phyloP scores from a whole-genome alignment of 2,113 vertebrate species.

The Helogale parvula region DNA sequence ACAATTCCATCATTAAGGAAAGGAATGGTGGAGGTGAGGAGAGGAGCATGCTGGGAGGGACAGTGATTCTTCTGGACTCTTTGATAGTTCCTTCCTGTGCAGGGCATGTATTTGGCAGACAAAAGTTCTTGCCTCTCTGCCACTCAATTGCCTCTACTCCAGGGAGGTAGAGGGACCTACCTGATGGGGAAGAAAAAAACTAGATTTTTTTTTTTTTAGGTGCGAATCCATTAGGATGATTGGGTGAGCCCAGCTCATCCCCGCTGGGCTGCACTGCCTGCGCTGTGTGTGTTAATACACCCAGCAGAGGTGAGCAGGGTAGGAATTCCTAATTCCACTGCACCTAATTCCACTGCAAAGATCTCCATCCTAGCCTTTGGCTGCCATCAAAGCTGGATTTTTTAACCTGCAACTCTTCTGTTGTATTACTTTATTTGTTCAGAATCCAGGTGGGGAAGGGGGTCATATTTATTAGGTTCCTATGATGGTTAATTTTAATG shows the following conservation, averaged over 20 bases:
- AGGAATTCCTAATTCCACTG: background rate
- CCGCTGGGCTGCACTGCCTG: accelerated
- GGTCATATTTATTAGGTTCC: background rate
- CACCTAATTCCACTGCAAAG: background rate
- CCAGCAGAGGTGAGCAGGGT: background rate
- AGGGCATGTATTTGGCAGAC: background rate
- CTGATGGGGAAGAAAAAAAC: background rate
- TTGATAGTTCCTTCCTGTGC: background rate
- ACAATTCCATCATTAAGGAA: background rate
- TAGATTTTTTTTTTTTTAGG: background rate
- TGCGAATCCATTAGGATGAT: background rate
- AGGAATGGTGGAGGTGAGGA: background rate
- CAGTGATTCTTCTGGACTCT: background rate
- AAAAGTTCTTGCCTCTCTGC: background rate
- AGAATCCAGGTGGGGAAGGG: background rate
- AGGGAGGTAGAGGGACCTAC: background rate
- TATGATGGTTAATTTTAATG: background rate
- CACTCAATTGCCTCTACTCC: background rate
- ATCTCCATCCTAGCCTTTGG: background rate
- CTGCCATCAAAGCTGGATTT: background rate
- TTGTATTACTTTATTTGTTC: background rate
- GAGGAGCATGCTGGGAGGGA: background rate
- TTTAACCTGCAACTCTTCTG: background rate
- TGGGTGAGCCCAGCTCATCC: too few relatives aligned
- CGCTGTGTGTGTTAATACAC: background rate